Evolutionary conservation across 2,113 vertebrate species (phyloP).

Genomic region (Perca schrenkii): DNA sequence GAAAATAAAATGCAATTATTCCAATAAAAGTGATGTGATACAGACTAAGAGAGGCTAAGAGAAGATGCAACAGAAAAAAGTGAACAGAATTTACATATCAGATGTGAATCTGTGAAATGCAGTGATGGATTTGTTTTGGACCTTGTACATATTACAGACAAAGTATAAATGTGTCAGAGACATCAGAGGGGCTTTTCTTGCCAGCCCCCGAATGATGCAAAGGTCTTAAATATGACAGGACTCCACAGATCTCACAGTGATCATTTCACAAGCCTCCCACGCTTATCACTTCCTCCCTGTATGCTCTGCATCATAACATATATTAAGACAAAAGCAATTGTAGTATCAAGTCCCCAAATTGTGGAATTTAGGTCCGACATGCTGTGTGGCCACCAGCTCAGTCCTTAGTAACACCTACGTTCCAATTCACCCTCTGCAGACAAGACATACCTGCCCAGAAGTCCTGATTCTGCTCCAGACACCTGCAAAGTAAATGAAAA

Average conservation of each 20-base stretch:
- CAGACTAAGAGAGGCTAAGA: constrained; percentile 27
- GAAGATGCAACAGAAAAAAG: constrained; percentile 33
- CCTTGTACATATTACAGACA: constrained; percentile 50
- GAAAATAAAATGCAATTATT: constrained; percentile 52
- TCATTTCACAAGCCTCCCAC: constrained; percentile 23
- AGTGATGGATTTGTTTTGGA: constrained; percentile 57
- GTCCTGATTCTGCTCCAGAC: constrained; percentile 35
- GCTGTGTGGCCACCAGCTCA: constrained; percentile 25
- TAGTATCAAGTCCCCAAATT: constrained; percentile 40
- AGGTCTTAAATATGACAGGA: constrained; percentile 53
- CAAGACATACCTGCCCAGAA: constrained; percentile 32
- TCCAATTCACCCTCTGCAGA: constrained; percentile 41
- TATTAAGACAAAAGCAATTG: constrained; percentile 51
- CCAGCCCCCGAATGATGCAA: constrained; percentile 32
- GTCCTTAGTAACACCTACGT: constrained; percentile 59
- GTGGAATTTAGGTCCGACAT: constrained; percentile 33
- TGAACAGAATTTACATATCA: constrained; percentile 45
- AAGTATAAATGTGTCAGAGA: constrained; percentile 37
- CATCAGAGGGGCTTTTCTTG: constrained; percentile 31
- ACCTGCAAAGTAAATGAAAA: constrained; percentile 49
- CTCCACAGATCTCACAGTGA: constrained; percentile 32
- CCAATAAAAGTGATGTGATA: constrained; percentile 37
- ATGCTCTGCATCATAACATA: constrained; percentile 29
- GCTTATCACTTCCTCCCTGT: constrained; percentile 23
- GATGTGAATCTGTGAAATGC: constrained; percentile 43